phyloP scores from a whole-genome alignment of 1,140 invertebrate genomes.

The Caenorhabditis elegans region WBcel235 BX284606.5:13169501-13170000 shows the following conservation, averaged over 20 bases:
- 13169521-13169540: too few species aligned
- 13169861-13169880: too few species aligned
- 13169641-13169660: too few species aligned
- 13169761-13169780: not conserved
- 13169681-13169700: conserved; percentile 37
- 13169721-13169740: conserved; percentile 30
- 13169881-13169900: too few species aligned
- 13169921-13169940: too few species aligned
- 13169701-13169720: conserved; percentile 34
- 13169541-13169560: too few species aligned
- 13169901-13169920: too few species aligned
- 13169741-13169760: not conserved
- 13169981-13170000: too few species aligned
- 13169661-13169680: conserved; percentile 23
- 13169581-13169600: conserved; percentile 21
- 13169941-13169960: too few species aligned
- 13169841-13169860: too few species aligned
- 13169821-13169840: not conserved
- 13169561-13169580: not conserved
- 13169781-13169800: conserved; percentile 9
- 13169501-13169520: too few species aligned
- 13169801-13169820: not conserved
- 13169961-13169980: too few species aligned
- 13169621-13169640: not conserved
- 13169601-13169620: not conserved